A percentile compares a stretch with the other conserved stretches of the same genome.
Evolutionary conservation across 2,113 vertebrate genomes (phyloP).

Genomic region (Sarotherodon lohbergeri): DNA sequence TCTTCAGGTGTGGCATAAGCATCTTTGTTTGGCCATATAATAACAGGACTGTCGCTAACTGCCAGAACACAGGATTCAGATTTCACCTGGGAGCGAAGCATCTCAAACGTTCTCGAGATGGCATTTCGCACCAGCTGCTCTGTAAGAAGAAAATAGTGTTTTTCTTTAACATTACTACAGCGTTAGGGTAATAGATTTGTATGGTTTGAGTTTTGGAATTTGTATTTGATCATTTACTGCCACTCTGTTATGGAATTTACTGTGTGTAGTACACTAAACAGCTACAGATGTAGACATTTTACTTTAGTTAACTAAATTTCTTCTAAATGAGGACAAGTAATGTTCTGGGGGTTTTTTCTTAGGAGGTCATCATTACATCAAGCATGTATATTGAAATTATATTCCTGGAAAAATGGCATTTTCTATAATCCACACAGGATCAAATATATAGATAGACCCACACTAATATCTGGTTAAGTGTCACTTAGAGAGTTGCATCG

Average conservation of each 20-base stretch:
- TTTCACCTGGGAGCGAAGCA: constrained; percentile 76
- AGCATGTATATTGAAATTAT: background rate
- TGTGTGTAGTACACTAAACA: background rate
- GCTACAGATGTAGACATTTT: background rate
- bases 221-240: background rate
- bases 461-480: background rate
- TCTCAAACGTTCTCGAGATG: constrained; percentile 77
- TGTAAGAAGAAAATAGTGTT: constrained; percentile 47
- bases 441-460: background rate
- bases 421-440: background rate
- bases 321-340: background rate
- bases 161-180: background rate
- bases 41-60: constrained; percentile 77
- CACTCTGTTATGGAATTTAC: background rate
- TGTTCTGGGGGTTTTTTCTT: background rate
- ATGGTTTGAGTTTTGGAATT: background rate
- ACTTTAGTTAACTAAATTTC: background rate
- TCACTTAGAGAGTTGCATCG: background rate
- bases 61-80: constrained; percentile 81
- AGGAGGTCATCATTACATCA: background rate
- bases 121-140: constrained; percentile 70
- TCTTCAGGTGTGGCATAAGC: constrained; percentile 63
- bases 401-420: background rate
- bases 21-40: constrained; percentile 86
- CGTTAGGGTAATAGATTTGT: background rate